These are phyloP conservation scores for Sminthurides aquaticus DNA, from an alignment of 2,888 invertebrate species.

Conservation along the genomic window DNA sequence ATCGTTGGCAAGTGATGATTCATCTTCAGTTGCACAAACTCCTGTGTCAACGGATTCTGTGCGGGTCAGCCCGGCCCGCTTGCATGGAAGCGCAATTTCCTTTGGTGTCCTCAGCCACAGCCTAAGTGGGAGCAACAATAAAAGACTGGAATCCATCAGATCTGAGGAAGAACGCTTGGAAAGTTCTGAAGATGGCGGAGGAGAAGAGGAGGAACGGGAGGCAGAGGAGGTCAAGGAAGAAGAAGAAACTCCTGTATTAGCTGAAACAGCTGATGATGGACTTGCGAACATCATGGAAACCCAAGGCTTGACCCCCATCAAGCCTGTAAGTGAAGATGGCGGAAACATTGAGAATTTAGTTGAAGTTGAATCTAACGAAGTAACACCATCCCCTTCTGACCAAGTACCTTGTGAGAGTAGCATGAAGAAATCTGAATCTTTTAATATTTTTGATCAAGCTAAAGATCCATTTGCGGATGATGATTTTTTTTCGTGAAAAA, in stretches of 20 bases:
- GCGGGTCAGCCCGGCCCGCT: constrained; percentile 14
- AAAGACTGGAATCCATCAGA: constrained; percentile 39
- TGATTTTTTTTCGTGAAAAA: constrained; percentile 55
- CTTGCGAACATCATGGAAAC: not conserved
- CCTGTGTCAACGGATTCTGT: constrained; percentile 27
- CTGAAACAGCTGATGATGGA: constrained; percentile 1
- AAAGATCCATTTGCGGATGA: constrained; percentile 83
- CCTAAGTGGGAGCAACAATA: constrained; percentile 9
- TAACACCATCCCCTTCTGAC: constrained; percentile 1
- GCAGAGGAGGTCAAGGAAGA: constrained; percentile 34
- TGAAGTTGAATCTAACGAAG: not conserved
- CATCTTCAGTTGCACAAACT: constrained; percentile 11
- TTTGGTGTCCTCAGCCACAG: constrained; percentile 8
- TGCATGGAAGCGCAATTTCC: not conserved
- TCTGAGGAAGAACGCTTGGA: constrained; percentile 41
- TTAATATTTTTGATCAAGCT: constrained; percentile 79
- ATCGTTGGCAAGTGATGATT: not conserved
- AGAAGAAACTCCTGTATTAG: not conserved
- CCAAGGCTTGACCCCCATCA: too few species aligned
- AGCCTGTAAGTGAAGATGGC: constrained; percentile 5
- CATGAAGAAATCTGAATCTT: constrained; percentile 78
- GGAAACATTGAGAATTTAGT: too few species aligned
- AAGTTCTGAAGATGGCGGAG: constrained; percentile 44
- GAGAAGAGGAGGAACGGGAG: constrained; percentile 44
- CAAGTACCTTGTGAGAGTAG: constrained; percentile 22